A percentile compares a stretch with the other conserved stretches of the same genome.
Conservation (phyloP, 2,797 vertebrate genomes). For the Sebastes trivittatus region DNA sequence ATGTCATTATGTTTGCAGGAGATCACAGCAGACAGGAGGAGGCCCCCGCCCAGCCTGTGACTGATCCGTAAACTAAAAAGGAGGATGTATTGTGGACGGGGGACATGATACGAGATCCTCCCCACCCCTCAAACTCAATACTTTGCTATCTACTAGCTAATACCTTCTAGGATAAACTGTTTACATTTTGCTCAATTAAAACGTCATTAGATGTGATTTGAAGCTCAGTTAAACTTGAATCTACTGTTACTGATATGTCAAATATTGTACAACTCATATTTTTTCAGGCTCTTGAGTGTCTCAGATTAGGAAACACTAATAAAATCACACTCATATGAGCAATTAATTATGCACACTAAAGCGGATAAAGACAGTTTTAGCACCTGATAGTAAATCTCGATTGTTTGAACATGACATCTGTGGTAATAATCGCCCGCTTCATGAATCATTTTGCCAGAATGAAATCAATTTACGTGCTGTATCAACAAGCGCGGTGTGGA, state of each 20-base stretch:
- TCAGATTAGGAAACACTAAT: not conserved
- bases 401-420: not conserved
- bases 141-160: too few species aligned
- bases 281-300: not conserved
- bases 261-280: not conserved
- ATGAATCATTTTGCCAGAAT: not conserved
- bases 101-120: not conserved
- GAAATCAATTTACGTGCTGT: not conserved
- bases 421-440: not conserved
- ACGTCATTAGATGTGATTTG: not conserved
- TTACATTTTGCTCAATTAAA: not conserved
- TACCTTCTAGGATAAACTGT: not conserved
- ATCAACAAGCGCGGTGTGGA: not conserved
- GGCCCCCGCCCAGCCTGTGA: not conserved
- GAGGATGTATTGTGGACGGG: not conserved
- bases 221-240: not conserved
- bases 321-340: not conserved
- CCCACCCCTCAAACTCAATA: not conserved
- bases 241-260: not conserved
- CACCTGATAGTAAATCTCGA: not conserved
- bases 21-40: constrained; percentile 24
- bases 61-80: constrained; percentile 10
- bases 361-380: not conserved
- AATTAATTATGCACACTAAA: not conserved
- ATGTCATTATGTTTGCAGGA: constrained; percentile 25